A percentile compares a stretch with the other conserved stretches of the same genome.
These are phyloP conservation scores for Drosophila nikananu DNA, from an alignment of 1,140 invertebrate species.

Conservation along the genomic window DNA sequence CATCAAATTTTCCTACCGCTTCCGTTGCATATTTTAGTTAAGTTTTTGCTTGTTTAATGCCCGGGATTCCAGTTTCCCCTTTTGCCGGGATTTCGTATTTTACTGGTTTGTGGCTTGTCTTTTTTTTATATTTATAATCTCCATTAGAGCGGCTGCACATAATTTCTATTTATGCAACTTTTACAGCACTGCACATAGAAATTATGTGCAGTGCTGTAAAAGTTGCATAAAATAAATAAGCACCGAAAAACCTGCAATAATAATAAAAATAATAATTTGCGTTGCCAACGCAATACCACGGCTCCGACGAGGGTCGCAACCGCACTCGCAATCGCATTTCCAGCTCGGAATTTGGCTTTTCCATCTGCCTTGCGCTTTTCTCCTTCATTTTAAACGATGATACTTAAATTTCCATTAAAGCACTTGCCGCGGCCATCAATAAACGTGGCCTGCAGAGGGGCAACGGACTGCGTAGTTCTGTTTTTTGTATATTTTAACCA, in stretches of 20 bases:
- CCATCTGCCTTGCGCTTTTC: slow-evolving; percentile 64
- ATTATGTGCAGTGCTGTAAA: slow-evolving; percentile 69
- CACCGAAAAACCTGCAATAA: slow-evolving; percentile 64
- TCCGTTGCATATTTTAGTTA: slow-evolving; percentile 74
- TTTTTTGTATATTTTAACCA: slow-evolving; percentile 33
- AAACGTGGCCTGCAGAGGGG: slow-evolving; percentile 44
- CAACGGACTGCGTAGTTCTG: slow-evolving; percentile 52
- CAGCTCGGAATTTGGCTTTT: slow-evolving; percentile 20
- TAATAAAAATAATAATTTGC: slow-evolving; percentile 77
- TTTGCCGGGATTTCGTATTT: neutral
- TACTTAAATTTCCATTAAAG: slow-evolving; percentile 84
- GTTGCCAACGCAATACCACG: slow-evolving; percentile 64
- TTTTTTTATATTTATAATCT: slow-evolving; percentile 43
- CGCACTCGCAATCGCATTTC: slow-evolving; percentile 27
- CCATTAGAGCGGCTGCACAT: slow-evolving; percentile 51
- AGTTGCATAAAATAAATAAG: slow-evolving; percentile 77
- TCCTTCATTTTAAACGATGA: slow-evolving; percentile 82
- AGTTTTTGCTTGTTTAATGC: slow-evolving; percentile 56
- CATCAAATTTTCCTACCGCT: slow-evolving; percentile 53
- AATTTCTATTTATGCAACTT: too few species aligned
- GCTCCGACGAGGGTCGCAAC: slow-evolving; percentile 54
- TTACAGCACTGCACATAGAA: too few species aligned
- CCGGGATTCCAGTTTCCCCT: slow-evolving; percentile 27
- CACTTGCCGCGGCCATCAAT: slow-evolving; percentile 79
- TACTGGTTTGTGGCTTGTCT: neutral